Evolutionary conservation across 1,140 invertebrate species (phyloP).

Genomic region (Ceratitis capitata): DNA sequence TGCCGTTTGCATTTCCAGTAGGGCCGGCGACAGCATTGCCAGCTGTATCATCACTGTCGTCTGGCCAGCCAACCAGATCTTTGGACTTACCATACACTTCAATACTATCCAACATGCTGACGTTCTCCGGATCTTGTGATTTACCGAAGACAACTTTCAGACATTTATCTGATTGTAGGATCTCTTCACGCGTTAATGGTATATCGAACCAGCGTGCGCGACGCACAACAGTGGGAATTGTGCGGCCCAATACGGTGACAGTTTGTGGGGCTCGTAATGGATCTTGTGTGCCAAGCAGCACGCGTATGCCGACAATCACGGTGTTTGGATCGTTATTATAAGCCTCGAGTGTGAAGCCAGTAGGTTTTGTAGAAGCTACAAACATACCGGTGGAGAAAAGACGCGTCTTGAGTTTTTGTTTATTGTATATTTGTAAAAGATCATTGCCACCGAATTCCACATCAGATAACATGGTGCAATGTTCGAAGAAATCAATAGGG

Average conservation of each 20-base stretch:
- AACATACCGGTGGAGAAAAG: constrained; percentile 91
- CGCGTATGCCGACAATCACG: constrained; percentile 88
- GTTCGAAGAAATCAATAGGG: constrained; percentile 97
- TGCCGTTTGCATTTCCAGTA: not conserved
- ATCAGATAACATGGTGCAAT: constrained; percentile 89
- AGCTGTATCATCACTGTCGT: constrained; percentile 88
- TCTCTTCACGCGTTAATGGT: constrained; percentile 93
- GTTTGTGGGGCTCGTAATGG: constrained; percentile 79
- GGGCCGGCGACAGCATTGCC: constrained; percentile 52
- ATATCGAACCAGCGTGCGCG: constrained; percentile 94
- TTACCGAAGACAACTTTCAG: constrained; percentile 89
- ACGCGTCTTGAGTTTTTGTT: constrained; percentile 91
- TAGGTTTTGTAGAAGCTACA: constrained; percentile 86
- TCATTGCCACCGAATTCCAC: constrained; percentile 97
- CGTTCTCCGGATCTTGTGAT: constrained; percentile 86
- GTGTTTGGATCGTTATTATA: constrained; percentile 86
- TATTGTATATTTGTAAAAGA: constrained; percentile 93
- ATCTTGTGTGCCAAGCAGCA: constrained; percentile 89
- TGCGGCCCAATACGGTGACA: constrained; percentile 81
- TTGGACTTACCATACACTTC: constrained; percentile 95
- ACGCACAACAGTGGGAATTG: constrained; percentile 77
- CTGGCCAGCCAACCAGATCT: constrained; percentile 96
- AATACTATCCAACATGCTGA: constrained; percentile 93
- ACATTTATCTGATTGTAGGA: constrained; percentile 92
- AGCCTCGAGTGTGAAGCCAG: constrained; percentile 90